Percentiles rank a stretch among this genome's conserved stretches.
These are phyloP conservation scores for Hermaeophaga mercurialis DNA, from an alignment of 2,888 invertebrate species.

Conservation along the genomic window DNA sequence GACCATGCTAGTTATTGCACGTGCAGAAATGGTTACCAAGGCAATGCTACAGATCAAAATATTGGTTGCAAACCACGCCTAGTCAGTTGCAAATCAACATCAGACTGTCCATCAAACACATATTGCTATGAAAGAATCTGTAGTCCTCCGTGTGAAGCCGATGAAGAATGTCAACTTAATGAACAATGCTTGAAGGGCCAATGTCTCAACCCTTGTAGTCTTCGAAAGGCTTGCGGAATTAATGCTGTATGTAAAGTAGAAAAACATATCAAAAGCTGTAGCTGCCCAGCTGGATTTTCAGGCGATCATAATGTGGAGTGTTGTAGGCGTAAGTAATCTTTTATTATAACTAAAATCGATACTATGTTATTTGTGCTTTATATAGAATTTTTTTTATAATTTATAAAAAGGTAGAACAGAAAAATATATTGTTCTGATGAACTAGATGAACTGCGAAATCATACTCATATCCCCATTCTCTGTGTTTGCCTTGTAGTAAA, in stretches of 20 bases:
- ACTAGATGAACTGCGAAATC: too few relatives aligned
- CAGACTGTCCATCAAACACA: conserved; percentile 77
- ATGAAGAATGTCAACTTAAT: conserved; percentile 78
- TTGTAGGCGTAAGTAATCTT: conserved; percentile 70
- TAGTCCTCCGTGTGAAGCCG: conserved; percentile 78
- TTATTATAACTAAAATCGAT: too few relatives aligned
- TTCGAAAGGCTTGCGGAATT: conserved; percentile 79
- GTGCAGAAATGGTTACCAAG: conserved; percentile 79
- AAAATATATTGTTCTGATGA: too few relatives aligned
- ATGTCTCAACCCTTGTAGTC: conserved; percentile 79
- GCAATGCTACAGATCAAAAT: conserved; percentile 71
- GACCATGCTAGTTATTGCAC: conserved; percentile 79
- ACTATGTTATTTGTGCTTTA: too few relatives aligned
- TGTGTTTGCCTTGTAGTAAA: too few relatives aligned
- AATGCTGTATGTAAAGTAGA: conserved; percentile 77
- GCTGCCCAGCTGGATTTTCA: conserved; percentile 84
- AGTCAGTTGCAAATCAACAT: conserved; percentile 70
- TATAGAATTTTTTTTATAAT: too few relatives aligned
- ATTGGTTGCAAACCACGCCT: conserved; percentile 78
- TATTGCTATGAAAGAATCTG: conserved; percentile 83
- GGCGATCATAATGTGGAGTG: conserved; percentile 85
- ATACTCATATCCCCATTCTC: too few relatives aligned
- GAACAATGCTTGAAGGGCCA: conserved; percentile 83
- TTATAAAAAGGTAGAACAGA: too few relatives aligned
- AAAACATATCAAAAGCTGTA: conserved; percentile 78